Percentiles rank a stretch among this genome's conserved stretches.
Evolutionary conservation across 2,888 invertebrate species (phyloP).

Genomic region (Diaperis boleti): DNA sequence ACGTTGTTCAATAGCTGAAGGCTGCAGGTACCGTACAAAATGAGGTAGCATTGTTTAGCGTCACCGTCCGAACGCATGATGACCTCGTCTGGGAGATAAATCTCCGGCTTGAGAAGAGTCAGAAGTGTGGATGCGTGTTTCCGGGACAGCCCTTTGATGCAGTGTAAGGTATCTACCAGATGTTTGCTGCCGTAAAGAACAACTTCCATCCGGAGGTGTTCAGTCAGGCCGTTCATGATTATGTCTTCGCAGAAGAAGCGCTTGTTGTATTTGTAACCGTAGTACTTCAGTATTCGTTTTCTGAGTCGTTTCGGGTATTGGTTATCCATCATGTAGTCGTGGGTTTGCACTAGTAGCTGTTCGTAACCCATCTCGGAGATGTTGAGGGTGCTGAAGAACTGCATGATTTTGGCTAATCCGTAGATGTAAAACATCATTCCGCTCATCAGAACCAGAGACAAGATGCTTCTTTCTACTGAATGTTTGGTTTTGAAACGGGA

Average conservation of each 20-base stretch:
- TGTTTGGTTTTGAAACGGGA: neutral
- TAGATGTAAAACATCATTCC: conserved; percentile 3
- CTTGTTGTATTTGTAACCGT: conserved; percentile 25
- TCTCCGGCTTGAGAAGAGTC: conserved; percentile 18
- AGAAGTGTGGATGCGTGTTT: neutral
- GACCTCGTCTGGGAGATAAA: conserved; percentile 10
- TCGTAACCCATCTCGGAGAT: conserved; percentile 25
- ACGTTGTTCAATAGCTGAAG: neutral
- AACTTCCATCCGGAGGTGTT: conserved; percentile 15
- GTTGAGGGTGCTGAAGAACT: conserved; percentile 21
- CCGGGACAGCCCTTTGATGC: conserved; percentile 13
- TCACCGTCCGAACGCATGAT: conserved; percentile 1
- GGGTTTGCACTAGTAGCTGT: neutral
- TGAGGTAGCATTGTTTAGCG: neutral
- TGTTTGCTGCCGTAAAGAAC: conserved; percentile 12
- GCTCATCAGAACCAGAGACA: neutral
- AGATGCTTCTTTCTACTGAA: neutral
- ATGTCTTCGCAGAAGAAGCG: conserved; percentile 12
- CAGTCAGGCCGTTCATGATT: conserved; percentile 1
- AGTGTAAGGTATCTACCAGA: conserved; percentile 10
- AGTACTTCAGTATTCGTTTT: neutral
- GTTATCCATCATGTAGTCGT: conserved; percentile 10
- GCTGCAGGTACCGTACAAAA: conserved; percentile 1
- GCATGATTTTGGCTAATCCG: conserved; percentile 1
- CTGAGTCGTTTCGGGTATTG: conserved; percentile 2